Percentiles rank a stretch among this genome's conserved stretches.
Conservation (phyloP, 2,797 vertebrate genomes). For the Lophius americanus region DNA sequence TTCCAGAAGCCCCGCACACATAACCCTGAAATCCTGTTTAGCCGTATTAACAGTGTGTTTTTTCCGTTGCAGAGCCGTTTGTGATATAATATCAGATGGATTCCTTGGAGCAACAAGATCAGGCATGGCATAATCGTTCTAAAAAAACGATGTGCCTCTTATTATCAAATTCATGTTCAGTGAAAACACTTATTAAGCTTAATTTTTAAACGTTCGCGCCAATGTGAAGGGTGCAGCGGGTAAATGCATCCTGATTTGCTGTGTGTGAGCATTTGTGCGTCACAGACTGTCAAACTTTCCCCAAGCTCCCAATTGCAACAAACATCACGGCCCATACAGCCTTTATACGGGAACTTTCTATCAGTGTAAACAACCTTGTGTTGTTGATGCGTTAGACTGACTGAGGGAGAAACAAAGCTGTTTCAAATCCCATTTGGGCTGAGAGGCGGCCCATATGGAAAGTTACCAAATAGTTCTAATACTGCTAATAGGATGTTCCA, state of each 20-base stretch:
- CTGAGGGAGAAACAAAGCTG: slow-evolving; percentile 85
- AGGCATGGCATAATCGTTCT: slow-evolving; percentile 6
- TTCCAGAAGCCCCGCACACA: slow-evolving; percentile 54
- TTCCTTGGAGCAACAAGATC: slow-evolving; percentile 43
- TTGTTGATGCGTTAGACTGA: slow-evolving; percentile 78
- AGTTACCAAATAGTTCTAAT: slow-evolving; percentile 92
- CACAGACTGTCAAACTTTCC: slow-evolving; percentile 52
- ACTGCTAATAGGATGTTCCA: slow-evolving; percentile 92
- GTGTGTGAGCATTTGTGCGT: slow-evolving; percentile 26
- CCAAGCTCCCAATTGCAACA: slow-evolving; percentile 59
- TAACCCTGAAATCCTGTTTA: slow-evolving; percentile 71
- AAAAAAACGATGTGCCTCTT: slow-evolving; percentile 9
- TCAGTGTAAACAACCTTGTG: slow-evolving; percentile 74
- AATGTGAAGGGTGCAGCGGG: neutral
- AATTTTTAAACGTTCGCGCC: slow-evolving; percentile 3
- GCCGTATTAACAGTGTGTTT: slow-evolving; percentile 66
- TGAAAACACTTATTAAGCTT: slow-evolving; percentile 16
- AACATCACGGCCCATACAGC: slow-evolving; percentile 53
- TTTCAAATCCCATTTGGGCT: slow-evolving; percentile 88
- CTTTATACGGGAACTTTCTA: slow-evolving; percentile 59
- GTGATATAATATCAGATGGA: slow-evolving; percentile 53
- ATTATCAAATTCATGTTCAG: slow-evolving; percentile 26
- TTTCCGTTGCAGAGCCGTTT: slow-evolving; percentile 24
- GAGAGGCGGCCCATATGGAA: slow-evolving; percentile 89
- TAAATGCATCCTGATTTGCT: slow-evolving; percentile 17